Base-by-base conservation (phyloP, 2,888 invertebrate species). In the Drosophila differens region DNA sequence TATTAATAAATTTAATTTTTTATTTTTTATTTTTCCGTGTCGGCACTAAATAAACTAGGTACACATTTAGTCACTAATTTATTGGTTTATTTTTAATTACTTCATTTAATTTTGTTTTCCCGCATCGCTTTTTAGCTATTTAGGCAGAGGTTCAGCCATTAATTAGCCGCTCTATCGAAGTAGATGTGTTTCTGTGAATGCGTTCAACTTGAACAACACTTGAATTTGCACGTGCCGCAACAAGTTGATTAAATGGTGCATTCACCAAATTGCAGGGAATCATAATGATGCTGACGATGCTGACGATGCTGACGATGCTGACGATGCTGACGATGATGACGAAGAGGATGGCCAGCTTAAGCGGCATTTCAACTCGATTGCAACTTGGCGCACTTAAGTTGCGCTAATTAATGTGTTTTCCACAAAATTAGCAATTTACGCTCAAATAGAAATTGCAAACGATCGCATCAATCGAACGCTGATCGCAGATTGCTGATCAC, bases 341-440 rank as follows among this genome's bases (percentile, higher is more conserved):
- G 60, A 16, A 61, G 66, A 58, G 62, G 54, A 63, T 62, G 79
- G 53, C 55, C 37, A 55, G 30, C 19, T n/a, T 16, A 30, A 41
- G 54, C 57, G 64, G 74, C 55, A 74, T 74, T 70, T 63, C 37
- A 52, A 59, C 64, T 53, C 58, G 69, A 69, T 70, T 61, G 76
- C 66, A 57, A 59, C 67, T 75, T 71, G 59, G 68, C 70, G 53
- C 74, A 80, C 79, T 76, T 72, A 80, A 87, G 85, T 87, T 77
- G 90, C 88, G 83, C 90, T 87, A 87, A 87, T 87, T 89, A 89
- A 87, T 87, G 90, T 85, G 85, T 83, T 90, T 90, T 84, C 84
- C 89, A 85, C 89, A 85, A 88, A 88, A 88, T 90, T 90, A 84
- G 90, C 89, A 88, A 88, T 88, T 90, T 86, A 77, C 82, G 82